Conservation (phyloP, 2,888 invertebrate genomes). For the Caenorhabditis afra region DNA sequence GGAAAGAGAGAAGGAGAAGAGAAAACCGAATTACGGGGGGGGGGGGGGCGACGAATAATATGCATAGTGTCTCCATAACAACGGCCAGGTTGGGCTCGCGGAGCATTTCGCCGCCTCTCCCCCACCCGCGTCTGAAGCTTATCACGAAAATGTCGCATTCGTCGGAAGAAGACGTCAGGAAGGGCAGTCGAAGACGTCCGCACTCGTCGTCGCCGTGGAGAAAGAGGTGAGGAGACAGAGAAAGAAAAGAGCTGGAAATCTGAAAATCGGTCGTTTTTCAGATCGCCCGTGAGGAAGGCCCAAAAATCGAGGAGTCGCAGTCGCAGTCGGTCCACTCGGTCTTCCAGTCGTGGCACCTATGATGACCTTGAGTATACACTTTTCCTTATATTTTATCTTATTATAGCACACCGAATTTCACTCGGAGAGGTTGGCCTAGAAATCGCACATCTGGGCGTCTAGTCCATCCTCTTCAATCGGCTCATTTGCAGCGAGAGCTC, state of each 20-base stretch:
- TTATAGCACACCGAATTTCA: neutral
- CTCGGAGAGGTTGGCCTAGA: too few relatives aligned
- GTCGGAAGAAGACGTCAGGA: neutral
- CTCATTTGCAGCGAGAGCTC: neutral
- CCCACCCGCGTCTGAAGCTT: neutral
- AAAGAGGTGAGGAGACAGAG: neutral
- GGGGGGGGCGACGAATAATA: too few relatives aligned
- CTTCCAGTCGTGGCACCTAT: constrained; percentile 59
- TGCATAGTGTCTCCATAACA: constrained; percentile 5
- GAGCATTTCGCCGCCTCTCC: neutral
- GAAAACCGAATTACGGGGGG: constrained; percentile 3
- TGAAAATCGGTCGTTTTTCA: neutral
- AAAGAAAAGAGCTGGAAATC: neutral
- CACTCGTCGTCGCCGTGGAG: neutral
- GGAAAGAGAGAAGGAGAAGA: neutral
- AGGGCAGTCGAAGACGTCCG: neutral
- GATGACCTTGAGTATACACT: constrained; percentile 53
- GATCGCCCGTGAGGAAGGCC: neutral
- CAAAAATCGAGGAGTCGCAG: constrained; percentile 3
- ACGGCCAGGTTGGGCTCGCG: neutral
- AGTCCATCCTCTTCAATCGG: too few relatives aligned
- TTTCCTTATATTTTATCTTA: constrained; percentile 17
- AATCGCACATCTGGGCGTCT: too few relatives aligned
- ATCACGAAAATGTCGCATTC: neutral
- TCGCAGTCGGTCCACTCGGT: neutral